A percentile compares a stretch with the other conserved stretches of the same genome.
Evolutionary conservation across 1,140 invertebrate species (phyloP).

Genomic region (Drosophila asahinai): DNA sequence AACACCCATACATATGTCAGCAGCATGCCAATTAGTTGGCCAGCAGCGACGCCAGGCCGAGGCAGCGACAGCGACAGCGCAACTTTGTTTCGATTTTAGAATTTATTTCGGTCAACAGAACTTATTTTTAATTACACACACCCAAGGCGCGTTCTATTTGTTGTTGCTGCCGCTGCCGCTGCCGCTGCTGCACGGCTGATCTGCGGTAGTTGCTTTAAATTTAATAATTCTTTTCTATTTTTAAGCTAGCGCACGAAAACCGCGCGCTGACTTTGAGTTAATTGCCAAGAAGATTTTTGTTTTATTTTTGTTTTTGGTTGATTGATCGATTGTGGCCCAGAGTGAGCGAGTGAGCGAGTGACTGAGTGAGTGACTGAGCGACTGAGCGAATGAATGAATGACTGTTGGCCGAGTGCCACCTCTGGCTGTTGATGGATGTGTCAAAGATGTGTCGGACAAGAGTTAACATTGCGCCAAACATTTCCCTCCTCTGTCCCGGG

Average conservation of each 20-base stretch:
- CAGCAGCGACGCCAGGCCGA: conserved; percentile 1
- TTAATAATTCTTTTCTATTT: conserved; percentile 59
- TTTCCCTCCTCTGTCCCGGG: neutral
- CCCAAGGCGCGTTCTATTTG: conserved; percentile 12
- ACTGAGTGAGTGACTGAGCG: conserved; percentile 8
- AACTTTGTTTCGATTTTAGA: conserved; percentile 70
- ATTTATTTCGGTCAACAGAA: conserved; percentile 77
- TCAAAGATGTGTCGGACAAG: conserved; percentile 57
- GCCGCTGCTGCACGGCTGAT: conserved; percentile 2
- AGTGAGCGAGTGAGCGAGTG: conserved; percentile 17
- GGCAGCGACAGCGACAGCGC: conserved; percentile 30
- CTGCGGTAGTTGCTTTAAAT: conserved; percentile 55
- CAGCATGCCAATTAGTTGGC: conserved; percentile 68
- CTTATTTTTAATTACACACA: conserved; percentile 68
- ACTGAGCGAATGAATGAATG: conserved; percentile 41
- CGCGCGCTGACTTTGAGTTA: conserved; percentile 43
- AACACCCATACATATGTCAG: conserved; percentile 32
- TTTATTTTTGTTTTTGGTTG: conserved; percentile 31
- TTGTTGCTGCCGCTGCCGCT: neutral
- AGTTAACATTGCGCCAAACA: conserved; percentile 42
- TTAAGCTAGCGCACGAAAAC: neutral
- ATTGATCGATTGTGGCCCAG: conserved; percentile 62
- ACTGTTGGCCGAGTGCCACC: conserved; percentile 9
- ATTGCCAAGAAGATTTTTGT: conserved; percentile 47
- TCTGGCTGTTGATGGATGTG: conserved; percentile 53